Evolutionary conservation across 2,888 invertebrate species (phyloP), one percentile per base, ranked within the genome.

Genomic region (Ophion slaviceki): DNA sequence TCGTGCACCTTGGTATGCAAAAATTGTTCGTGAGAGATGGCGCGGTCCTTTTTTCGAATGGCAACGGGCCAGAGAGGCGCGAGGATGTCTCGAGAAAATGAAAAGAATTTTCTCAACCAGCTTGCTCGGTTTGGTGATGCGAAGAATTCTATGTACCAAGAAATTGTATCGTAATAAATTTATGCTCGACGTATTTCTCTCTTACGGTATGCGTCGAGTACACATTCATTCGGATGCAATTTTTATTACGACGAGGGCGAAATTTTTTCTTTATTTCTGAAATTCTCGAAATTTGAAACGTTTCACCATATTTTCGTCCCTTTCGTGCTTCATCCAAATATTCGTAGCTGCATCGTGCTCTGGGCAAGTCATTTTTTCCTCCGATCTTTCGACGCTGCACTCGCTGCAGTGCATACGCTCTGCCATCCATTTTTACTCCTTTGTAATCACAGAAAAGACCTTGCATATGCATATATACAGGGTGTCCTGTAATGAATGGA

Each of bases 341-440:
- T 59, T 70, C 17, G 17, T 36, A 64, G 32, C 28, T 57, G 6
- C 20, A 4, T 70, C 32, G 17, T 70, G 47, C 59, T 8, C 61
- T 11, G 24, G 24, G 8, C 28, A n/a, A 47, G 17, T 20, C 7
- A 6, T 62, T 62, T 17, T 61, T 1, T n/a, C 45, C 40, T 40
- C 24, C 36, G 24, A 47, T 64, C 47, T 28, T 47, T 75, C 24
- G 75, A 64, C 24, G 45, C 45, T 14, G 14, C 28, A 62, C 70
- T 71, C 70, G 32, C 74, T 76, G 57, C 68, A 78, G 47, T 71
- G 47, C 45, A 32, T 47, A 71, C 62, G 66, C 70, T 77, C 64
- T 61, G 40, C 59, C 77, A 40, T 61, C 72, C 68, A 84, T 66
- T 80, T 76, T 80, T 61, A 57, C 77, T 81, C 28, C 14, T 1